Conservation (phyloP, 2,113 vertebrate species). For the Damaliscus lunatus region DNA sequence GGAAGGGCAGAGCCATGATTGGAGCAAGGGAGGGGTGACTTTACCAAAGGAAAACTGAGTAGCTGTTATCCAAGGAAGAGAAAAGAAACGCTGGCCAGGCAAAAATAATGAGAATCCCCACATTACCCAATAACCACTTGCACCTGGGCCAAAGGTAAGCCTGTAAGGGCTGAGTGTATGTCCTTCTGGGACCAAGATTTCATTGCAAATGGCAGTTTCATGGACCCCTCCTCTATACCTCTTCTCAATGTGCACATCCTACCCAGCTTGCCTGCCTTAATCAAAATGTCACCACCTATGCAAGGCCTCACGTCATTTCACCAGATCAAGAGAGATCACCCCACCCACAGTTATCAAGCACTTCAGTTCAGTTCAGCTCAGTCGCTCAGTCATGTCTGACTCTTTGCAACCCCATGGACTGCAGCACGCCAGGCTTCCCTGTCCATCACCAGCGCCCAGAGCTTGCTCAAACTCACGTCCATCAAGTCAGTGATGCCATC, state of each 20-base stretch:
- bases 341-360: background rate
- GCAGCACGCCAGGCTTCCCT: background rate
- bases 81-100: background rate
- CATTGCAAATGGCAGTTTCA: background rate
- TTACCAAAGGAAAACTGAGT: background rate
- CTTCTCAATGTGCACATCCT: background rate
- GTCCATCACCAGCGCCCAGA: background rate
- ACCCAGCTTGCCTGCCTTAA: background rate
- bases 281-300: background rate
- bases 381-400: background rate
- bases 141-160: background rate
- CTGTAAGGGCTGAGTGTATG: background rate
- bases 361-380: background rate
- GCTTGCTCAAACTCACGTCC: background rate
- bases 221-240: background rate
- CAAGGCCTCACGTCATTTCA: background rate
- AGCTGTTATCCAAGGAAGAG: background rate
- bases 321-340: background rate
- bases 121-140: background rate
- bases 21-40: background rate
- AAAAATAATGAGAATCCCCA: background rate
- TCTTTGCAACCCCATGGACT: background rate
- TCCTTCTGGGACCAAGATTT: background rate
- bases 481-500: background rate
- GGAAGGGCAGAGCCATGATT: background rate